These are phyloP conservation scores for Xenopus borealis DNA, from an alignment of 2,113 vertebrate species.

Conservation along the genomic window DNA sequence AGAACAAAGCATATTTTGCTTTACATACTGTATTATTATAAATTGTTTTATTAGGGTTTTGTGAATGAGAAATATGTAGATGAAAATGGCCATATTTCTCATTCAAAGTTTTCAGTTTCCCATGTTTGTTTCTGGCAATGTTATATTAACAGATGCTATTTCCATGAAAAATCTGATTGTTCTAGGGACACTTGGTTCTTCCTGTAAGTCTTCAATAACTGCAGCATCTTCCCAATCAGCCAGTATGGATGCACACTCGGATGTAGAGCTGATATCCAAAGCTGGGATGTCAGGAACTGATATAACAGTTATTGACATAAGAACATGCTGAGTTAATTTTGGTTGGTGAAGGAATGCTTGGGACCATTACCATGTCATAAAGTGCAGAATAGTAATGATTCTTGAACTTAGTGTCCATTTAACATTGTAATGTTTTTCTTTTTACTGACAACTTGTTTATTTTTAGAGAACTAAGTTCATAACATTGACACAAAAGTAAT, in stretches of 20 bases:
- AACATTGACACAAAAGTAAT: conserved; percentile 31
- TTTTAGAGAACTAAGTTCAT: background rate
- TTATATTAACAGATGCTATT: background rate
- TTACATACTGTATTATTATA: conserved; percentile 54
- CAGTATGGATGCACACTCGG: conserved; percentile 57
- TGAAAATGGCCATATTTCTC: conserved; percentile 24
- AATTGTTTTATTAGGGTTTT: conserved; percentile 65
- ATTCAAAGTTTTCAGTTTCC: conserved; percentile 32
- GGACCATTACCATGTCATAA: conserved; percentile 48
- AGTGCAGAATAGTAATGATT: conserved; percentile 51
- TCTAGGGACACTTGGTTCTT: conserved; percentile 44
- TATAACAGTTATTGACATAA: conserved; percentile 75
- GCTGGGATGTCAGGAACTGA: conserved; percentile 57
- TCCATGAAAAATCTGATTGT: conserved; percentile 12
- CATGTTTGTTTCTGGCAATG: background rate
- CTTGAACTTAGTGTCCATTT: conserved; percentile 30
- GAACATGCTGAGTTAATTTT: conserved; percentile 44
- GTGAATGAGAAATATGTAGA: conserved; percentile 40
- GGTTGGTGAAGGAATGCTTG: conserved; percentile 2
- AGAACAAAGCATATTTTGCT: conserved; percentile 47
- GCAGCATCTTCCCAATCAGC: conserved; percentile 68
- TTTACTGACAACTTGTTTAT: background rate
- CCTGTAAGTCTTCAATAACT: conserved; percentile 63
- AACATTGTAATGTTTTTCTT: background rate
- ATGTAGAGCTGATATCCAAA: conserved; percentile 49